Evolutionary conservation across 2,113 vertebrate genomes (phyloP), one percentile per base, ranked within the genome.

Genomic region (Leuciscus idus): DNA sequence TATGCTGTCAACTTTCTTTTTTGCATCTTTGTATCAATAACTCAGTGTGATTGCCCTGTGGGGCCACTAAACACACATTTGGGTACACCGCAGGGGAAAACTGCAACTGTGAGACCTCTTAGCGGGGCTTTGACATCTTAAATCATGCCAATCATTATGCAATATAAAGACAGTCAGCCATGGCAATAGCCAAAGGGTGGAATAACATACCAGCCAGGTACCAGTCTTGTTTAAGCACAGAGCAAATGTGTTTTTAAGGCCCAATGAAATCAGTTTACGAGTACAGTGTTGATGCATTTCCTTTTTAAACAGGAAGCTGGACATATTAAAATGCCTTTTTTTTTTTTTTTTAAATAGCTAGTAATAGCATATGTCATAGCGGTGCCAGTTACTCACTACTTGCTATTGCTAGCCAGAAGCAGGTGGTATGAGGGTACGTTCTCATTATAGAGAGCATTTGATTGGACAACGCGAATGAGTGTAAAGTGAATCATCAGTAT

Each of bases 1-100:
- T 85, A 85, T 1, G 19, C 78, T 75, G 86, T 81, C 50, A 52
- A 21, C 55, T 26, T 68, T 55, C 59, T 46, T 21, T 36, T 86
- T 75, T 86, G 83, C 39, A n/a, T 90, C 85, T 90, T 91, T 92
- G 61, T 90, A 92, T 94, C 92, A 93, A 91, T 94, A 93, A 93
- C 93, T 93, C 90, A 91, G 70, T 74, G 70, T 74, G 92, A 92
- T 90, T 91, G 93, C 91, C 92, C 92, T 91, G 92, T 90, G 91
- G 52, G 48, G 91, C 91, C 91, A 91, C 90, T 84, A 82, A 59
- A 85, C 23, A 48, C 64, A 84, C 64, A 75, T 77, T 82, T 81
- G 85, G 70, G 61, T 55, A 21, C 64, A 79, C 82, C 19, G 46
- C 55, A 52, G 80, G 39, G 55, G 26, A 50, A 81, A 46, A 46